Conservation (phyloP, 2,113 vertebrate genomes). For the Thalassoma bifasciatum region DNA sequence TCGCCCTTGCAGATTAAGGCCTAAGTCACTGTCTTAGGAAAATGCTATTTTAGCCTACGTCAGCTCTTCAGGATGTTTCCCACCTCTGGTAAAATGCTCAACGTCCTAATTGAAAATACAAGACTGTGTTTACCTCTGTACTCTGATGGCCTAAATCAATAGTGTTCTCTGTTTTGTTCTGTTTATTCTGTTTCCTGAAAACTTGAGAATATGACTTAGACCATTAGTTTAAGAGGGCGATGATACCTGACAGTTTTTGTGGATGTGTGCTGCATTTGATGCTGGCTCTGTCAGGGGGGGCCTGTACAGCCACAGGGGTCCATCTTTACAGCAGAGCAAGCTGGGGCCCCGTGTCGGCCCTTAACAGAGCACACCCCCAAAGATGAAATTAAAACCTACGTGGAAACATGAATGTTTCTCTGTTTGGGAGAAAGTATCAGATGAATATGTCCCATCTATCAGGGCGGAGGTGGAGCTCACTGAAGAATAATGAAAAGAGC, state of each 20-base stretch:
- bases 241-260: neutral
- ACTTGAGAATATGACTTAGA: no score
- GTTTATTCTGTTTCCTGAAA: no score
- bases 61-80: no score
- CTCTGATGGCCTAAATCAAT: no score
- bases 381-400: slow-evolving; percentile 68
- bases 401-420: slow-evolving; percentile 59
- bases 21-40: no score
- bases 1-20: no score
- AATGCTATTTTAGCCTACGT: no score
- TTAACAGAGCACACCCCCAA: slow-evolving; percentile 32
- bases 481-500: slow-evolving; percentile 58
- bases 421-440: slow-evolving; percentile 64
- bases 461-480: slow-evolving; percentile 48
- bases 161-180: no score
- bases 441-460: slow-evolving; percentile 68
- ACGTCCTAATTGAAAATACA: no score
- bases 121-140: no score
- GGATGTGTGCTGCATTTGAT: slow-evolving; percentile 4
- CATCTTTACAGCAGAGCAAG: slow-evolving; percentile 20
- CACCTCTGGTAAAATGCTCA: no score
- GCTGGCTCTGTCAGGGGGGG: slow-evolving; percentile 2
- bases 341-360: neutral
- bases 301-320: slow-evolving; percentile 18
- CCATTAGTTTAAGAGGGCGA: no score